Base-by-base conservation (phyloP, 1,140 invertebrate genomes). In the Eueides isabella region DNA sequence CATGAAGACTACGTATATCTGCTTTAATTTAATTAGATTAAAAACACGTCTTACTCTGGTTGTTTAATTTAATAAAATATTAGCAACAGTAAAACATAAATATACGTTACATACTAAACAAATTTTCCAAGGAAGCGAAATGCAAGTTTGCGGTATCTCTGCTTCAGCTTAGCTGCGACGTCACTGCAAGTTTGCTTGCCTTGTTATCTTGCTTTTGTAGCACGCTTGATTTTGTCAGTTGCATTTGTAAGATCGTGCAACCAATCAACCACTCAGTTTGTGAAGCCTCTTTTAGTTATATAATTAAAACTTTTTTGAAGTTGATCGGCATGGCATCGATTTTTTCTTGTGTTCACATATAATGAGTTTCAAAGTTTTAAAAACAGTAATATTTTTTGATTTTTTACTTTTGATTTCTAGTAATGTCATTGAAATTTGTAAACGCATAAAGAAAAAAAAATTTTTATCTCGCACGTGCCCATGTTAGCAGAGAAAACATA, bases 111-210 rank as follows among this genome's bases (percentile, higher is more conserved):
- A 23, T 48, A 48, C n/a, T 6, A 48, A 48, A 48, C 41, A 48
- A 48, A 55, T 55, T 19, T 26, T 26, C n/a, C 12, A 55, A 64
- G 73, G 71, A 75, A 70, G 68, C 44, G 68, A 75, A 55, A 70
- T 29, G 44, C 63, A 83, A 86, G 81, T 86, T 85, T 86, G 82
- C 80, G 77, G 82, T 75, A 79, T 81, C 80, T 74, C 80, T 73
- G 77, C 74, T 72, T 71, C 48, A n/a, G 76, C 85, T 90, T 91
- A 91, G 89, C 87, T 82, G 79, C 70, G 70, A 81, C 82, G 83
- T 85, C 83, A 71, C 79, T 76, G 81, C 82, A 91, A 89, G n/a
- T n/a, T n/a, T n/a, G n/a, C n/a, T n/a, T n/a, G n/a, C n/a, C 84
- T 90, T 88, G 74, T 64, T 68, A 75, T 69, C 73, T 79, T 61